A percentile compares a stretch with the other conserved stretches of the same genome.
phyloP scores from a whole-genome alignment of 2,113 vertebrate species.

The Melanostigma gelatinosum region DNA sequence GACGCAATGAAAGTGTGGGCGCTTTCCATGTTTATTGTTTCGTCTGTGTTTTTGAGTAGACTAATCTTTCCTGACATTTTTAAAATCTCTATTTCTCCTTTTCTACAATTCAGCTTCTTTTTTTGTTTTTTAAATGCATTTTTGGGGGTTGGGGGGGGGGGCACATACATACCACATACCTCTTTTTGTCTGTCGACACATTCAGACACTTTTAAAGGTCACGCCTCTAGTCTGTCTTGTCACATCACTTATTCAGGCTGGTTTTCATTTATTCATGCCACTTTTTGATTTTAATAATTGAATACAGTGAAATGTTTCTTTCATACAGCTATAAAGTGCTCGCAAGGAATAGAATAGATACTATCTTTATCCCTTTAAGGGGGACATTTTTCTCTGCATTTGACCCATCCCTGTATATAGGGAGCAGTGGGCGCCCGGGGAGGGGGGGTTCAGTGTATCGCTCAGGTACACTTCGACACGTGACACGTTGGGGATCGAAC shows the following conservation, averaged over 20 bases:
- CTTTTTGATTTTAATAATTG: slow-evolving; percentile 82
- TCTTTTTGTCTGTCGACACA: slow-evolving; percentile 60
- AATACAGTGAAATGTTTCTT: slow-evolving; percentile 77
- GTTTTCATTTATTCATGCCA: slow-evolving; percentile 81
- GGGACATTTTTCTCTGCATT: too few species aligned
- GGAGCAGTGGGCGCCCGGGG: too few species aligned
- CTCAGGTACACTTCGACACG: too few species aligned
- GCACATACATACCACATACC: too few species aligned
- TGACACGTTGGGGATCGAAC: too few species aligned
- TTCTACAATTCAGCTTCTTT: not conserved
- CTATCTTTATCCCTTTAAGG: too few species aligned
- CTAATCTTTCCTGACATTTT: slow-evolving; percentile 46
- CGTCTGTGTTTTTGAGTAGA: slow-evolving; percentile 42
- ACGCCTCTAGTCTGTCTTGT: slow-evolving; percentile 75
- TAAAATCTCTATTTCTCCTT: not conserved
- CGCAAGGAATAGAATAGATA: not conserved
- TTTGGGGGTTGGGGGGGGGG: too few species aligned
- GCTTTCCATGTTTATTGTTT: slow-evolving; percentile 48
- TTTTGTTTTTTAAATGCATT: not conserved
- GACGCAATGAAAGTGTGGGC: slow-evolving; percentile 51
- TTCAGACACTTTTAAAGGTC: slow-evolving; percentile 76
- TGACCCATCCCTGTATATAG: too few species aligned
- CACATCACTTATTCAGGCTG: slow-evolving; percentile 78
- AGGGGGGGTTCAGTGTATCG: too few species aligned
- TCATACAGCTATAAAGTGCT: slow-evolving; percentile 73